Base-by-base conservation (phyloP, 2,797 vertebrate species). In the Manis javanica region DNA sequence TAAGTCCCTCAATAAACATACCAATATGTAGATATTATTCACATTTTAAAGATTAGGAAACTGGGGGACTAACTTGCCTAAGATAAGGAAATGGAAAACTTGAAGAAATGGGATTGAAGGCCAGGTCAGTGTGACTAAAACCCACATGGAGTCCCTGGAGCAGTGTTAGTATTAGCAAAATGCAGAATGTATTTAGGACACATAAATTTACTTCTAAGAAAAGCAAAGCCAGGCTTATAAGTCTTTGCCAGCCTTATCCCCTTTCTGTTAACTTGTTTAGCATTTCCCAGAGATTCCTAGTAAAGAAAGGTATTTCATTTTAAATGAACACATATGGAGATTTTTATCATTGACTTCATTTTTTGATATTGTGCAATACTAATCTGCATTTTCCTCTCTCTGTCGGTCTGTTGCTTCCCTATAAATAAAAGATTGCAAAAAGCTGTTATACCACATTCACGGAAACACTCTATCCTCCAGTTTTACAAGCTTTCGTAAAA, bases 401-500 rank as follows among this genome's bases (percentile, higher is more conserved):
- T 90, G 69, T 90, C 82, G 85, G 72, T 91, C 71, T 95, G 75
- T 90, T 87, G 71, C 75, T 94, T 96, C 71, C 55, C 81, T 78
- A 46, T 92, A 95, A 87, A 96, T 96, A 87, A 94, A 95, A 96
- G 55, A 82, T 83, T 64, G 66, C 19, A 42, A 85, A 96, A 98
- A 92, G 49, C 96, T 94, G 83, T 94, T 96, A 92, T 71, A 69
- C 86, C 18, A 29, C 74, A 69, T 94, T 95, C 83, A 97, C 46
- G 15, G 87, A 87, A 96, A 79, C 46, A 79, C 49, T 94, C 90
- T 81, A 46, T 94, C 86, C 74, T 96, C 55, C 10, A 46, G 90
- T 66, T 96, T 97, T 95, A 89, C 55, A 94, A 92, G 95, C 78
- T 90, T 96, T 96, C 96, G 89, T 96, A 93, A 95, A 96, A 94